Percentiles rank a stretch among this genome's conserved stretches.
phyloP scores from a whole-genome alignment of 2,797 vertebrate species.

The Dendrocincla tyrannina region DNA sequence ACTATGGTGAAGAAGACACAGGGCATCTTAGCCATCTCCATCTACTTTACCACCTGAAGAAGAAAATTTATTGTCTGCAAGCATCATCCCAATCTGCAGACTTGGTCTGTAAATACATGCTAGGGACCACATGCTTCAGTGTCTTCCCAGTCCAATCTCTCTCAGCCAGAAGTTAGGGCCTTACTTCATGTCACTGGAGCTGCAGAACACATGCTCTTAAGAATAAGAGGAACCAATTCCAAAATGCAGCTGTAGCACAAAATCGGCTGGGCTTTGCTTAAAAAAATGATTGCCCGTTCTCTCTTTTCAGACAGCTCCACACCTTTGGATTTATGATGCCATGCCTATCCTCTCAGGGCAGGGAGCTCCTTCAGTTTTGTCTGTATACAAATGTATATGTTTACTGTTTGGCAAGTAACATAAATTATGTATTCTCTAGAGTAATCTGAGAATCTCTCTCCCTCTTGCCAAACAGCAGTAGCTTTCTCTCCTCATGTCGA shows the following conservation, averaged over 20 bases:
- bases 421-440: not conserved
- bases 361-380: not conserved
- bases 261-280: not conserved
- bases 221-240: not conserved
- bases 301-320: not conserved
- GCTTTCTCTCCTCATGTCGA: not conserved
- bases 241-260: not conserved
- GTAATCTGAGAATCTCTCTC: not conserved
- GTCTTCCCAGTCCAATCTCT: not conserved
- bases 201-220: not conserved
- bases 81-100: not conserved
- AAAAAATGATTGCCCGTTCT: not conserved
- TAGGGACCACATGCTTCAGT: not conserved
- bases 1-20: not conserved
- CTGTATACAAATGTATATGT: not conserved
- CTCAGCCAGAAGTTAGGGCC: not conserved
- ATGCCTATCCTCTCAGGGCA: not conserved
- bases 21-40: not conserved
- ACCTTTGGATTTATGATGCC: not conserved
- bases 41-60: not conserved
- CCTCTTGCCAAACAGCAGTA: not conserved
- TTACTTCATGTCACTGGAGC: not conserved
- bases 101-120: not conserved
- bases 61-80: not conserved
- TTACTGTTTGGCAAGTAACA: not conserved